Evolutionary conservation across 1,140 invertebrate genomes (phyloP), one percentile per base, ranked within the genome.

Genomic region (Notospermus geniculatus): DNA sequence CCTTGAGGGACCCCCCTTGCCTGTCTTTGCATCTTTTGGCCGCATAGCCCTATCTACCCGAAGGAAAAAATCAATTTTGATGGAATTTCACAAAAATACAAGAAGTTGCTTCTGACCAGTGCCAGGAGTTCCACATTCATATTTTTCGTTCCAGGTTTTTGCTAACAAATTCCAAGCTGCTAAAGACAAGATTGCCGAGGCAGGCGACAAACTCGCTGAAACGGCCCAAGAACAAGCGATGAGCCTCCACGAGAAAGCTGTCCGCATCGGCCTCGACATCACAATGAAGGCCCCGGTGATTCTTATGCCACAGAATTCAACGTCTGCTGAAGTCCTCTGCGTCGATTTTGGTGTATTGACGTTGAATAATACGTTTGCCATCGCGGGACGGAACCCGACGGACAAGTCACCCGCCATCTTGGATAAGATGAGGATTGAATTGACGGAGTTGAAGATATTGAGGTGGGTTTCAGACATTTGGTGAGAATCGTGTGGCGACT

Each of bases 101-200:
- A n/a, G n/a, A n/a, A n/a, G n/a, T n/a, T n/a, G n/a, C n/a, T n/a
- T n/a, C n/a, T n/a, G n/a, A n/a, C n/a, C n/a, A n/a, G n/a, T n/a
- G n/a, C n/a, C n/a, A n/a, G n/a, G n/a, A n/a, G n/a, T n/a, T n/a
- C n/a, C n/a, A n/a, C n/a, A n/a, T 36, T 36, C 15, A 36, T 15
- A 36, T 36, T 36, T n/a, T 15, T 36, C 32, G 69, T 80, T 83
- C 22, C 71, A 93, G 91, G 86, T 86, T 70, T 97, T 96, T 75
- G 69, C 94, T 2, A 89, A 93, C 75, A 88, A 93, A 64, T 97
- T 97, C 82, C 89, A 93, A 87, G 82, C 85, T 19, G 91, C 92
- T 0, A 91, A 92, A 78, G 84, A 88, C 73, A 88, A 89, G 1
- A 86, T 96, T 2, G 87, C 88, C 13, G 90, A 95, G 68, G 94